Conservation (phyloP, 2,113 vertebrate species). For the Chitala chitala region DNA sequence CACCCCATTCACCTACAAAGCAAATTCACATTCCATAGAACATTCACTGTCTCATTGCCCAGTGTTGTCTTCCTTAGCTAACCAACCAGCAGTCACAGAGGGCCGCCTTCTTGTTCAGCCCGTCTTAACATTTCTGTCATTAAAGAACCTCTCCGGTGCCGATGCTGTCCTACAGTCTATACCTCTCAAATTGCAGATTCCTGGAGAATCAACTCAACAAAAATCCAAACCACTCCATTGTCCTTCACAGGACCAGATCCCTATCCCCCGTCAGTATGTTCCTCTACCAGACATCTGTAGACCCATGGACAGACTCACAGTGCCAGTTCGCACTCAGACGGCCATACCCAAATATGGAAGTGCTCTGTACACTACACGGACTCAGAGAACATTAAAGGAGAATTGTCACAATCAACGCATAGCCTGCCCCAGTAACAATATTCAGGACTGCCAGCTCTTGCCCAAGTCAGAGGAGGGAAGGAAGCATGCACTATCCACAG, state of each 20-base stretch:
- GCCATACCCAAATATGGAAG: neutral
- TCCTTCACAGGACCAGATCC: neutral
- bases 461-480: constrained; percentile 65
- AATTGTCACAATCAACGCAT: neutral
- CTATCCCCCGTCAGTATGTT: neutral
- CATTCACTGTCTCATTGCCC: neutral
- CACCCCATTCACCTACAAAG: neutral
- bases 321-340: constrained; percentile 3
- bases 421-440: neutral
- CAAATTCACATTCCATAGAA: neutral
- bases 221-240: neutral
- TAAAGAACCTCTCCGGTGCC: neutral
- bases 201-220: neutral
- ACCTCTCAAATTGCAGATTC: neutral
- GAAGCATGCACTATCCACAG: constrained; percentile 86
- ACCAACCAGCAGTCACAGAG: neutral
- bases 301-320: neutral
- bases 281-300: neutral
- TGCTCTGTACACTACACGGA: neutral
- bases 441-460: neutral
- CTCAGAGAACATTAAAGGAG: neutral
- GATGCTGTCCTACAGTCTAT: neutral
- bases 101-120: neutral
- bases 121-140: neutral
- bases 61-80: neutral